phyloP scores from a whole-genome alignment of 2,888 invertebrate genomes.

The Chrysolina americana region DNA sequence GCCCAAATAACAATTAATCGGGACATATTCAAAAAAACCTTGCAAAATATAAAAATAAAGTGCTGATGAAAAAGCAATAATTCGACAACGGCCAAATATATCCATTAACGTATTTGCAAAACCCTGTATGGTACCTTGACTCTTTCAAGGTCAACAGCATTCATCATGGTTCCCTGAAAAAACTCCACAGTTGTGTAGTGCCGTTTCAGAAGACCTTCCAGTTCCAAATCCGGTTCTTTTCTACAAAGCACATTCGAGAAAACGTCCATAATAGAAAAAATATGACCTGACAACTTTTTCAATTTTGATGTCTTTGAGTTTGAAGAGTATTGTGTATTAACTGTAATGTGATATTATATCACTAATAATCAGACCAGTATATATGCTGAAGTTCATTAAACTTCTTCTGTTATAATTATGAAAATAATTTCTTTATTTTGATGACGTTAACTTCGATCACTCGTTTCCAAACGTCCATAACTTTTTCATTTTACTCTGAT shows the following conservation, averaged over 20 bases:
- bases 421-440: too few relatives aligned
- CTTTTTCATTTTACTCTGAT: too few relatives aligned
- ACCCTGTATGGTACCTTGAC: constrained; percentile 86
- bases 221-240: constrained; percentile 99
- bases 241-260: constrained; percentile 75
- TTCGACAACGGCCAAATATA: constrained; percentile 54
- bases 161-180: constrained; percentile 99
- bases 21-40: constrained; percentile 6
- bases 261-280: constrained; percentile 20
- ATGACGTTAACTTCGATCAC: too few relatives aligned
- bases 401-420: too few relatives aligned
- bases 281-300: background rate
- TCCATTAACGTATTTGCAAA: constrained; percentile 37
- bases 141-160: constrained; percentile 99
- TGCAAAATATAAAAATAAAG: constrained; percentile 48
- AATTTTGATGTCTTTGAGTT: background rate
- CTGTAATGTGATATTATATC: too few relatives aligned
- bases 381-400: background rate
- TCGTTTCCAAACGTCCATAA: too few relatives aligned
- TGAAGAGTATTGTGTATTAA: background rate
- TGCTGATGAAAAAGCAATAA: constrained; percentile 52
- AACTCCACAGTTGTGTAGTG: constrained; percentile 99
- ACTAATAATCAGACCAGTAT: background rate
- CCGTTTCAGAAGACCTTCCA: constrained; percentile 99
- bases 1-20: background rate